A percentile compares a stretch with the other conserved stretches of the same genome.
phyloP scores from a whole-genome alignment of 2,888 invertebrate genomes.

The Marronus borbonicus region DNA sequence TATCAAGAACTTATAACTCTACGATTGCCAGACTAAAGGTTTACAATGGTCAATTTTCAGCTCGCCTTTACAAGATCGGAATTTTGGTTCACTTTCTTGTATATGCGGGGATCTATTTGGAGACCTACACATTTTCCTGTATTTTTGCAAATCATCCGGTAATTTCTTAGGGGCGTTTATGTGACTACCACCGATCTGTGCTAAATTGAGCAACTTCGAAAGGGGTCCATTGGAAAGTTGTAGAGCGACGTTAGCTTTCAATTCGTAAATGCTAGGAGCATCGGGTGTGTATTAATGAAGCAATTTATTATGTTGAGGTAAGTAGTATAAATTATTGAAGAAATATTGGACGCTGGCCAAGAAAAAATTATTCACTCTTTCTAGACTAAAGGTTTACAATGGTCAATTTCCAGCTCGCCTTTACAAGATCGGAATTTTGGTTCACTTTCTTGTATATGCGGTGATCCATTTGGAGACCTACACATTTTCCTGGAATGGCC shows the following conservation, averaged over 20 bases:
- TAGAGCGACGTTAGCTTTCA: slow-evolving; percentile 60
- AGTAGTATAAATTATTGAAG: slow-evolving; percentile 59
- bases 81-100: no score
- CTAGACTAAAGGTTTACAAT: slow-evolving; percentile 52
- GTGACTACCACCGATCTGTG: slow-evolving; percentile 75
- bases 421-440: no score
- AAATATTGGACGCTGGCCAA: slow-evolving; percentile 61
- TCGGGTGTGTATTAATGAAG: slow-evolving; percentile 62
- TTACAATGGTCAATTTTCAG: no score
- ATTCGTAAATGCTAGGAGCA: slow-evolving; percentile 58
- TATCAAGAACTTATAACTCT: no score
- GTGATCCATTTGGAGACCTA: no score
- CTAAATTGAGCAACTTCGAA: slow-evolving; percentile 73
- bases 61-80: no score
- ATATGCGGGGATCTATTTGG: no score
- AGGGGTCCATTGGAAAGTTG: slow-evolving; percentile 65
- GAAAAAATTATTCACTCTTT: slow-evolving; percentile 72
- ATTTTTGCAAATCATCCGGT: slow-evolving; percentile 71
- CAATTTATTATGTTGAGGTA: slow-evolving; percentile 58
- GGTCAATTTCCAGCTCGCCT: no score
- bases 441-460: no score
- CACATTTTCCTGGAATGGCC: no score
- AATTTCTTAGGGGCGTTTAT: slow-evolving; percentile 58
- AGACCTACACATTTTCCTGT: slow-evolving; percentile 54
- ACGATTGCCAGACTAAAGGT: no score